Conservation (phyloP, 2,113 vertebrate species). For the Chelonoidis abingdonii region DNA sequence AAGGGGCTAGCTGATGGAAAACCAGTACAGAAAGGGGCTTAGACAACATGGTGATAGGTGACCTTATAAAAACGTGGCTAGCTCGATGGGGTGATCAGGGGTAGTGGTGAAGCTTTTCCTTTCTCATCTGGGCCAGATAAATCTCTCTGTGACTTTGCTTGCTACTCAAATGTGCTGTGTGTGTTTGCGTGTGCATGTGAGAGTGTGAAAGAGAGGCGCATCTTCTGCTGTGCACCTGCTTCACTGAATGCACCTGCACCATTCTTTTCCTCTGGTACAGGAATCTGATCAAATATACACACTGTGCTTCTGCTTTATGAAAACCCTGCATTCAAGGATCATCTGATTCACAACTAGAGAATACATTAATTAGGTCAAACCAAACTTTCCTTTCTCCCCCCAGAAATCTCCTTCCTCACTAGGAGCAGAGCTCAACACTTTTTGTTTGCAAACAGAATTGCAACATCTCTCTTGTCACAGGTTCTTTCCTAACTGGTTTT, state of each 20-base stretch:
- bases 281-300: not conserved
- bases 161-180: not conserved
- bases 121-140: not conserved
- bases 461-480: slow-evolving; percentile 16
- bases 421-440: not conserved
- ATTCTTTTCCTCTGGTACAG: not conserved
- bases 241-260: not conserved
- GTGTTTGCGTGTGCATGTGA: not conserved
- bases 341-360: slow-evolving; percentile 23
- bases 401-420: not conserved
- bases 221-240: not conserved
- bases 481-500: slow-evolving; percentile 3
- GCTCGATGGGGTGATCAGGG: not conserved
- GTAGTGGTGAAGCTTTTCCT: not conserved
- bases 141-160: not conserved
- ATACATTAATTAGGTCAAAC: slow-evolving; percentile 44
- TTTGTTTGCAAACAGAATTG: slow-evolving; percentile 52
- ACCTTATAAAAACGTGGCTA: not conserved
- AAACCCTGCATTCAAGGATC: not conserved
- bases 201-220: not conserved
- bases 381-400: not conserved
- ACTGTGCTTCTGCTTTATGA: slow-evolving; percentile 19
- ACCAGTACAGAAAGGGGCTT: not conserved
- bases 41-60: not conserved
- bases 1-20: not conserved